These are phyloP conservation scores for Hemiscyllium ocellatum DNA, from an alignment of 2,113 vertebrate genomes.

Conservation along the genomic window DNA sequence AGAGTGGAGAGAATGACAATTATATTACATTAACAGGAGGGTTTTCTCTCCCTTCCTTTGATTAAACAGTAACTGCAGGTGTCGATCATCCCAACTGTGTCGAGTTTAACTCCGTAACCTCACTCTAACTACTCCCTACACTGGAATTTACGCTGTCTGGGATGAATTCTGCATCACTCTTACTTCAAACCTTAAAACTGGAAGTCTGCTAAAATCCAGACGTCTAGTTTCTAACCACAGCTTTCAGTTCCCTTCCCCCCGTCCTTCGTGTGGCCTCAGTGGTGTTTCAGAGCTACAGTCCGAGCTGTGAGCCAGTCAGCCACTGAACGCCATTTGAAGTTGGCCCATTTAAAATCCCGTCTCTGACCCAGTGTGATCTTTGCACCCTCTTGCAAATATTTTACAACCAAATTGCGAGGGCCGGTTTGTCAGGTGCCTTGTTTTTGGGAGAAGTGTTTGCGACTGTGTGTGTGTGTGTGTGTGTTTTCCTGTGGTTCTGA, in stretches of 20 bases:
- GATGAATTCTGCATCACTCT: background rate
- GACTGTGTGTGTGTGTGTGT: too few species aligned
- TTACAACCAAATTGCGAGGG: background rate
- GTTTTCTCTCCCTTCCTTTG: too few species aligned
- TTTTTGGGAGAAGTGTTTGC: background rate
- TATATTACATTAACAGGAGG: background rate
- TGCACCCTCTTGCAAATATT: background rate
- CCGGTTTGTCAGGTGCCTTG: background rate
- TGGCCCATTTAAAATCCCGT: background rate
- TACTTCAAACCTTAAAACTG: background rate
- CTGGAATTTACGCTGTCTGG: background rate
- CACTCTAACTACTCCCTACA: background rate
- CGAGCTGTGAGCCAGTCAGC: too few species aligned
- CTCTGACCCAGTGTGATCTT: background rate
- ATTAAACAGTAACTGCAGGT: background rate
- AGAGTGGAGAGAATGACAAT: too few species aligned
- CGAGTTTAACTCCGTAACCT: background rate
- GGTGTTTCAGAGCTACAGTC: background rate
- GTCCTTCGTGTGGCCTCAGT: background rate
- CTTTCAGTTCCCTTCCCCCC: background rate
- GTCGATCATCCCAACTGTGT: background rate
- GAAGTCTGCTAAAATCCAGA: background rate
- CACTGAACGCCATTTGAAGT: too few species aligned
- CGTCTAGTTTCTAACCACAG: background rate
- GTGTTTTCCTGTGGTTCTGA: background rate